Conservation (phyloP, 2,113 vertebrate species). For the Phalacrocorax aristotelis region DNA sequence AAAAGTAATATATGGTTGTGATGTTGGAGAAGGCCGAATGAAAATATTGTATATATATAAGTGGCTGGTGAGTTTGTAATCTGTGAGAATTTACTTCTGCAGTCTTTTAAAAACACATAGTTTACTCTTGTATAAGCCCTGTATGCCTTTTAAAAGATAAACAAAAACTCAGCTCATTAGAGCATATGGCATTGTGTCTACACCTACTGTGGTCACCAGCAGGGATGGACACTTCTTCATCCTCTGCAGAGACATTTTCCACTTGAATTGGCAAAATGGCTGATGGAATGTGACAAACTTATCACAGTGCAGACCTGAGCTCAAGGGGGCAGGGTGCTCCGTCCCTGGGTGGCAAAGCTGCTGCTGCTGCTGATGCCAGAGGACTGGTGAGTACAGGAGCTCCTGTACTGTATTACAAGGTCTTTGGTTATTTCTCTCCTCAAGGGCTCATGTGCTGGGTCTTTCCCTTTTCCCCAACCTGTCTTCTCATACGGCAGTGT, state of each 20-base stretch:
- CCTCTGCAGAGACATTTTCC: not conserved
- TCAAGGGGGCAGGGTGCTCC: not conserved
- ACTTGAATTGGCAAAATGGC: not conserved
- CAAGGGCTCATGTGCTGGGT: not conserved
- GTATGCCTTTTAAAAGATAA: not conserved
- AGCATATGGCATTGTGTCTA: not conserved
- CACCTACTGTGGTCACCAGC: not conserved
- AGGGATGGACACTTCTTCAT: not conserved
- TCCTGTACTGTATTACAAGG: not conserved
- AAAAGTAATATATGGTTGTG: not conserved
- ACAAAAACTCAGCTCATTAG: not conserved
- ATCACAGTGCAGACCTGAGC: not conserved
- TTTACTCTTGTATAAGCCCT: not conserved
- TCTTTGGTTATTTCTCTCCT: not conserved
- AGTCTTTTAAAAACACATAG: not conserved
- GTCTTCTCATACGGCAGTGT: not conserved
- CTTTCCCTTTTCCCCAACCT: not conserved
- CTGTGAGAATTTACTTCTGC: not conserved
- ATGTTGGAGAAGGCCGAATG: not conserved
- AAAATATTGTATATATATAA: not conserved
- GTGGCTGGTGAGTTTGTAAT: not conserved
- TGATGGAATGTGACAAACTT: not conserved
- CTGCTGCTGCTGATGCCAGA: not conserved
- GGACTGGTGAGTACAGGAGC: not conserved
- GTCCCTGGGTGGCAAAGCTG: not conserved